Conservation (phyloP, 2,113 vertebrate species). For the Gymnobelideus leadbeateri region DNA sequence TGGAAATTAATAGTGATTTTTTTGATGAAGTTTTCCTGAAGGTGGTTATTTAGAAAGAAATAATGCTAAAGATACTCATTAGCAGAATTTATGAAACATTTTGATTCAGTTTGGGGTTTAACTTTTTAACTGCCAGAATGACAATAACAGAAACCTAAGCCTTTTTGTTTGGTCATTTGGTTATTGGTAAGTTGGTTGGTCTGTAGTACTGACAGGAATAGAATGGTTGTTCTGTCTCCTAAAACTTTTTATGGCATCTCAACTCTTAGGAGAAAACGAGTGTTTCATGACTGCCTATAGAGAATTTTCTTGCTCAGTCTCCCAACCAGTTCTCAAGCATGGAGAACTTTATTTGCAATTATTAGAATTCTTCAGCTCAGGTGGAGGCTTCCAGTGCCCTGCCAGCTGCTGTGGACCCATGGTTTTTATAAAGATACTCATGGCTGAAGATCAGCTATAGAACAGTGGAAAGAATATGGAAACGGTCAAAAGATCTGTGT, state of each 20-base stretch:
- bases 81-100: slow-evolving; percentile 28
- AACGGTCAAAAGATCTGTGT: background rate
- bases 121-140: background rate
- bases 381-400: background rate
- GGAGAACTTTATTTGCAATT: slow-evolving; percentile 48
- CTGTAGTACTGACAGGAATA: background rate
- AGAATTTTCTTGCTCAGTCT: slow-evolving; percentile 52
- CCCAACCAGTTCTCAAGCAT: slow-evolving; percentile 32
- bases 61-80: slow-evolving; percentile 34
- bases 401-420: background rate
- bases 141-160: slow-evolving; percentile 4
- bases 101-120: slow-evolving; percentile 16
- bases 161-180: background rate
- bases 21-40: slow-evolving; percentile 13
- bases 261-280: background rate
- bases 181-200: background rate
- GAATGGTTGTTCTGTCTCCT: background rate
- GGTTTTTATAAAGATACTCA: slow-evolving; percentile 10
- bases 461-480: background rate
- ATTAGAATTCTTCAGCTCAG: slow-evolving; percentile 24
- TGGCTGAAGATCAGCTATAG: background rate
- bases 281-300: slow-evolving; percentile 42
- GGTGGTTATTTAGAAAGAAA: slow-evolving; percentile 40
- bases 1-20: background rate
- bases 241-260: background rate